Conservation (phyloP, 2,797 vertebrate species). For the Acanthurus leucopareius region DNA sequence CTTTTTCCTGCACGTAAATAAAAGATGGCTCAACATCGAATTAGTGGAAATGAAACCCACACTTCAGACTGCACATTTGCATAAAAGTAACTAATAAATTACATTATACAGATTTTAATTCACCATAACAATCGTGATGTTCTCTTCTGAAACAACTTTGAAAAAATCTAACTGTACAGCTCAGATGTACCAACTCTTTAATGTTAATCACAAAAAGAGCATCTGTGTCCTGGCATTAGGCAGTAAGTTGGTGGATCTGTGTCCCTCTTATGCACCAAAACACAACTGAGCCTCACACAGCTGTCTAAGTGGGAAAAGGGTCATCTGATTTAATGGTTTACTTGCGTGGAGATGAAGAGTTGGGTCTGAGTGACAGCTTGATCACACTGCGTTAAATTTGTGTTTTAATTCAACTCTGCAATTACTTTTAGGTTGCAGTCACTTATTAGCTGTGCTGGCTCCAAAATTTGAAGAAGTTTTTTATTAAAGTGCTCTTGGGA, state of each 20-base stretch:
- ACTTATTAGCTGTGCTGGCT: background rate
- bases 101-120: background rate
- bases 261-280: background rate
- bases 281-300: constrained; percentile 1
- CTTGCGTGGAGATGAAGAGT: background rate
- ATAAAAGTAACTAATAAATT: background rate
- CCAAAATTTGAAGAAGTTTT: background rate
- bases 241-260: background rate
- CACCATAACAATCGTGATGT: background rate
- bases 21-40: constrained; percentile 13
- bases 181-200: background rate
- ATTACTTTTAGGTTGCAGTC: background rate
- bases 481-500: background rate
- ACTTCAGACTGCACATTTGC: constrained; percentile 1
- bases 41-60: background rate
- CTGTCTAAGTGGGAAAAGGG: background rate
- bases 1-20: background rate
- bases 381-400: background rate
- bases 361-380: constrained; percentile 5
- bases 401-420: background rate
- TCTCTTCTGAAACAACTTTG: background rate
- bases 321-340: background rate
- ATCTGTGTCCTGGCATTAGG: constrained; percentile 8
- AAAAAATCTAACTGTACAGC: constrained; percentile 12
- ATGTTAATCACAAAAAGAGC: constrained; percentile 10